A percentile compares a stretch with the other conserved stretches of the same genome.
phyloP scores from a whole-genome alignment of 2,888 invertebrate genomes.

The Stratiomys singularior region DNA sequence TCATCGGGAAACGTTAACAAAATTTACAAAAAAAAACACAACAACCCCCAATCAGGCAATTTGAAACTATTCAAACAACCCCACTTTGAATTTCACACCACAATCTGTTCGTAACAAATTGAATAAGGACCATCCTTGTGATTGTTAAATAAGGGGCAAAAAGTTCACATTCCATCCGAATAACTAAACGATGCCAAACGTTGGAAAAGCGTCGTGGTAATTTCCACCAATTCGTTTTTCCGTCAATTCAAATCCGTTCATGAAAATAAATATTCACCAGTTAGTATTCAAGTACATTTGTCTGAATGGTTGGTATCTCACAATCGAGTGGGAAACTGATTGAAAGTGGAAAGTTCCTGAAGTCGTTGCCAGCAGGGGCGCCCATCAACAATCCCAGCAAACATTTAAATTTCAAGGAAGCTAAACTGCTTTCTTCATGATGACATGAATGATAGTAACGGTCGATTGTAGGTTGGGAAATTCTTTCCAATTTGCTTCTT shows the following conservation, averaged over 20 bases:
- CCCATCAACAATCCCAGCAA: neutral
- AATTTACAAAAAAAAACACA: no score
- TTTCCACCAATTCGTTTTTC: constrained; percentile 47
- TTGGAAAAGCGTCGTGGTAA: constrained; percentile 43
- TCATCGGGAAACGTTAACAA: no score
- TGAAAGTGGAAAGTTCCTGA: neutral
- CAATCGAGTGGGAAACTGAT: neutral
- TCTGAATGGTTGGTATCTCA: neutral
- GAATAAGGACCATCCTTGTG: constrained; percentile 37
- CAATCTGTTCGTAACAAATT: constrained; percentile 23
- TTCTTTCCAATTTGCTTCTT: neutral
- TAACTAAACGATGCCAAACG: constrained; percentile 54
- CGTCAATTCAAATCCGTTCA: constrained; percentile 51
- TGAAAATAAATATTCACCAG: constrained; percentile 48
- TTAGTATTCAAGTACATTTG: constrained; percentile 28
- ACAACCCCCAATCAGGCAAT: no score
- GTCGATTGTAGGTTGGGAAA: neutral
- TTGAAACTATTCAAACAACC: no score
- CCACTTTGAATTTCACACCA: no score
- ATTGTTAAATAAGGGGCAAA: constrained; percentile 21
- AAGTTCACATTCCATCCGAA: constrained; percentile 55
- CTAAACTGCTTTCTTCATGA: neutral
- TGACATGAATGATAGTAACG: no score
- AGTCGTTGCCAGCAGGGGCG: constrained; percentile 1
- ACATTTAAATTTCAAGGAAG: neutral